A percentile compares a stretch with the other conserved stretches of the same genome.
phyloP scores from a whole-genome alignment of 1,140 invertebrate genomes.

The Vanessa atalanta region DNA sequence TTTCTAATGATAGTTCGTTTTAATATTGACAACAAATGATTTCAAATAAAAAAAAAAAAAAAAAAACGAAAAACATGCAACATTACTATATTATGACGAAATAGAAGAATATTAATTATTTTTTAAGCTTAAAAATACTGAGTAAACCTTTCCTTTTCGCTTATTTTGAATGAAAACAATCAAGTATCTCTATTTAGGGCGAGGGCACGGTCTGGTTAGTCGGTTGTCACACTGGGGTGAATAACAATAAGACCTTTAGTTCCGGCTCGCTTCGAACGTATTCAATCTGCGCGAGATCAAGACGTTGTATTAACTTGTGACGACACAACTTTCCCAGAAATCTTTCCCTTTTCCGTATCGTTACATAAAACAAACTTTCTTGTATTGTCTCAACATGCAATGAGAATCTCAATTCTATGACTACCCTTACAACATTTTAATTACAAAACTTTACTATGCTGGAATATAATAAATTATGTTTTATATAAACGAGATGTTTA shows the following conservation, averaged over 20 bases:
- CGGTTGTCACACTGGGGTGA: constrained; percentile 67
- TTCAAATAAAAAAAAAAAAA: too few species aligned
- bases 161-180: constrained; percentile 50
- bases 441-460: constrained; percentile 24
- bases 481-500: background rate
- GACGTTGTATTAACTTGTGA: constrained; percentile 56
- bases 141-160: constrained; percentile 21
- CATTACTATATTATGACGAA: too few species aligned
- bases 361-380: constrained; percentile 41
- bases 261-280: constrained; percentile 62
- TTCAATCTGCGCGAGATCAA: constrained; percentile 73
- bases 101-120: background rate
- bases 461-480: background rate
- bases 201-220: constrained; percentile 57
- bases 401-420: constrained; percentile 26
- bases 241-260: constrained; percentile 77
- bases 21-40: too few species aligned
- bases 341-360: constrained; percentile 44
- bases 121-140: background rate
- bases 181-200: constrained; percentile 54
- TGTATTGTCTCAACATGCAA: constrained; percentile 31
- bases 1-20: too few species aligned
- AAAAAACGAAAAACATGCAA: too few species aligned
- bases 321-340: constrained; percentile 49
- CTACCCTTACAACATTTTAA: constrained; percentile 20